Base-by-base conservation (phyloP, 2,888 invertebrate species). In the Leucophenga montana region DNA sequence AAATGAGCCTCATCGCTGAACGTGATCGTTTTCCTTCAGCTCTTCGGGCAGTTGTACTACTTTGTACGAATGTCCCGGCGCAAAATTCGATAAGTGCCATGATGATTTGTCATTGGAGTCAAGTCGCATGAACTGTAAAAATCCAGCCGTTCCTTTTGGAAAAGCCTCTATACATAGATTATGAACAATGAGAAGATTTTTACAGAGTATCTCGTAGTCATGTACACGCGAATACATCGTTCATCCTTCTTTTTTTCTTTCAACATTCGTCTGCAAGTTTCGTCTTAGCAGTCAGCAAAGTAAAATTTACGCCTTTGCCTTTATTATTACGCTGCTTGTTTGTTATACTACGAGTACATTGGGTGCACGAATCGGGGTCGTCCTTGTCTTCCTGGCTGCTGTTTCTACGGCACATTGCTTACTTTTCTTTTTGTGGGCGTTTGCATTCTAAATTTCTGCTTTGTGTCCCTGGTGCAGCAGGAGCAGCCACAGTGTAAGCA, bases 321-420 rank as follows among this genome's bases (percentile, higher is more conserved):
- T 85, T 84, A 82, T 81, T 81, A 81, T 85, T 82, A 83, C 83
- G 83, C 82, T 84, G 83, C 85, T 83, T 76, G 72, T 65, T 56
- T 44, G 1, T 53, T 59, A 59, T 65, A 27, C 4, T 27, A 27
- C 27, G 27, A 27, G 27, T 39, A 39, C 39, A 39, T 39, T 18
- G 53, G 50, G 68, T 27, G 66, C 31, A 56, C 5, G 1, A n/a
- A 13, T 11, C 50, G 50, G 4, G 16, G n/a, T 50, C 50, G 16
- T 50, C 14, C 16, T 50, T 18, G 50, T 50, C n/a, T n/a, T n/a
- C 50, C 11, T 57, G 14, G 57, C 27, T 57, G 57, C 44, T 62
- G 39, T 27, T 27, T 27, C 27, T 27, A 5, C 5, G 39, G 61
- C 64, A 27, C 59, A 59, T 59, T 59, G 27, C 33, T 59, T 56